phyloP scores from a whole-genome alignment of 2,888 invertebrate species.

The Pammene fasciana region DNA sequence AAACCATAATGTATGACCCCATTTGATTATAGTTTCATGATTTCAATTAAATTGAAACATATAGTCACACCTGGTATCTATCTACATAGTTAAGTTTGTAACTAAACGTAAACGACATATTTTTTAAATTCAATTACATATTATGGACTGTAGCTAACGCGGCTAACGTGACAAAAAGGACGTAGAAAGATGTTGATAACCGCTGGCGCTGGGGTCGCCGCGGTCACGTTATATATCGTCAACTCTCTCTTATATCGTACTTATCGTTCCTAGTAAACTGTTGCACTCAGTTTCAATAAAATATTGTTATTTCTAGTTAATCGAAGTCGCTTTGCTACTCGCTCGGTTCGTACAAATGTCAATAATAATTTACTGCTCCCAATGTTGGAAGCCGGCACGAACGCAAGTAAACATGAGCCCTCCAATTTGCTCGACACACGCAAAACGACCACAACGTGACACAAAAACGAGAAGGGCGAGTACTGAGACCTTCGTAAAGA shows the following conservation, averaged over 20 bases:
- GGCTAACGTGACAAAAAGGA: background rate
- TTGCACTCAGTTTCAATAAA: background rate
- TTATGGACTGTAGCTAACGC: background rate
- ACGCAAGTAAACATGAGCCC: conserved; percentile 28
- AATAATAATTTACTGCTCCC: conserved; percentile 30
- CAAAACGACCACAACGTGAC: conserved; percentile 27
- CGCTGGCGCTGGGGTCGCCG: background rate
- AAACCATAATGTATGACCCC: no score
- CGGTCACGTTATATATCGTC: background rate
- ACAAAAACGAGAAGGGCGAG: conserved; percentile 7
- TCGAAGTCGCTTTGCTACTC: background rate
- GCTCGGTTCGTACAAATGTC: conserved; percentile 18
- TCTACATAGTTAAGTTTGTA: no score
- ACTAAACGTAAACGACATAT: no score
- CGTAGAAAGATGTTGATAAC: conserved; percentile 3
- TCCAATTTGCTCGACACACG: conserved; percentile 35
- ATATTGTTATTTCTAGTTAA: background rate
- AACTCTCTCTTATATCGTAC: conserved; percentile 9
- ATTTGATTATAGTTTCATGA: no score
- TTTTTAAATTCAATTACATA: no score
- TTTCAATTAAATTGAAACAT: no score
- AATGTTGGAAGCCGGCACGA: conserved; percentile 22
- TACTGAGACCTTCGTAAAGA: conserved; percentile 29
- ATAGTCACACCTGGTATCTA: no score
- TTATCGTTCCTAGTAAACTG: conserved; percentile 1